A percentile compares a stretch with the other conserved stretches of the same genome.
These are phyloP conservation scores for Philopedon plagiatum DNA, from an alignment of 2,888 invertebrate genomes.

Conservation along the genomic window DNA sequence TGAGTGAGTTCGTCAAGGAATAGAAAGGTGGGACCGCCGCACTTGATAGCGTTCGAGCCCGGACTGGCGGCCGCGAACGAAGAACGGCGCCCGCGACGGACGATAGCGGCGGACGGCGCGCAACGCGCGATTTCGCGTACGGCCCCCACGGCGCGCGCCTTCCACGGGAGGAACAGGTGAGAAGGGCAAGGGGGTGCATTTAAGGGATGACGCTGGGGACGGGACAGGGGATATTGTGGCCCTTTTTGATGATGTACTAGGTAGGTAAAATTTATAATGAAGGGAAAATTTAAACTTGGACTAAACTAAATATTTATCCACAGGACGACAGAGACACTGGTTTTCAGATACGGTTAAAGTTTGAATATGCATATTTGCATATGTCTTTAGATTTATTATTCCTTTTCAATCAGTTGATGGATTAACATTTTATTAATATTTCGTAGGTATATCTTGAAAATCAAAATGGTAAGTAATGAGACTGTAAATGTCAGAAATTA, in stretches of 20 bases:
- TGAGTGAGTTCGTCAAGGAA: constrained; percentile 57
- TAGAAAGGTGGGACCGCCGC: constrained; percentile 71
- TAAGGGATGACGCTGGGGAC: constrained; percentile 15
- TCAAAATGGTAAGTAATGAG: too few relatives aligned
- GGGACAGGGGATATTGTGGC: constrained; percentile 20
- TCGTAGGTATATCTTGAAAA: too few relatives aligned
- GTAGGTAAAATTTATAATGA: constrained; percentile 25
- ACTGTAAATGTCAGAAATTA: too few relatives aligned
- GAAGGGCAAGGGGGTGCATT: constrained; percentile 28
- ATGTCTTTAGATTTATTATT: too few relatives aligned
- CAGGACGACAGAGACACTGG: too few relatives aligned
- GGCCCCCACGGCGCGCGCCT: constrained; percentile 47
- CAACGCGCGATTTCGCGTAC: constrained; percentile 33
- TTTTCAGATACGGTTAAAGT: too few relatives aligned
- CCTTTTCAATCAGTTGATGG: too few relatives aligned
- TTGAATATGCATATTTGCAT: too few relatives aligned
- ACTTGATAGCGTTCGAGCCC: constrained; percentile 73
- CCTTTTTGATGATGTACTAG: constrained; percentile 27
- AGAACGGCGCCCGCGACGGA: constrained; percentile 36
- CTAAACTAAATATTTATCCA: background rate
- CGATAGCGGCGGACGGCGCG: constrained; percentile 30
- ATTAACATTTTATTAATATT: too few relatives aligned
- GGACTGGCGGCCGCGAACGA: constrained; percentile 68
- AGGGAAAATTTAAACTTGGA: background rate
- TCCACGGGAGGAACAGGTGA: constrained; percentile 36